Evolutionary conservation across 2,888 invertebrate genomes (phyloP).

Genomic region (Lasioglossum marginatum): DNA sequence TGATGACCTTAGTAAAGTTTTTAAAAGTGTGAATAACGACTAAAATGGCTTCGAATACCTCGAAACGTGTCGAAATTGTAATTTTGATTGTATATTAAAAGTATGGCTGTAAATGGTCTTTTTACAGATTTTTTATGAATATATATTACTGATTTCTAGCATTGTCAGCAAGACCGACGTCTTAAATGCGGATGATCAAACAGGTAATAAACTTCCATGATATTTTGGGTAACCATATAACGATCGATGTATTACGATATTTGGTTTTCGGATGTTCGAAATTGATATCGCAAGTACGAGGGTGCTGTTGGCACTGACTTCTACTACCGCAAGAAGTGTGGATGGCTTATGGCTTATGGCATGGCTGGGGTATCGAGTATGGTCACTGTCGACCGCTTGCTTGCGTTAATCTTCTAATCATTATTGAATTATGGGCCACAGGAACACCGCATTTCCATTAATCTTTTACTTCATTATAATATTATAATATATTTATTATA

Average conservation of each 20-base stretch:
- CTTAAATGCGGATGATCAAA: no score
- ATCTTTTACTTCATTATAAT: no score
- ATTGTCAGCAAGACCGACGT: no score
- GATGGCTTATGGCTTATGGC: background rate
- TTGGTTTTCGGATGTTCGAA: background rate
- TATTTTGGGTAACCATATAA: background rate
- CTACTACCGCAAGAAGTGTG: background rate
- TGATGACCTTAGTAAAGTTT: no score
- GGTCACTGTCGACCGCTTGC: background rate
- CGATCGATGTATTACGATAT: background rate
- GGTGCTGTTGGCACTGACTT: background rate
- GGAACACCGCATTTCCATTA: background rate
- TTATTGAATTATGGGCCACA: background rate
- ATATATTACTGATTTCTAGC: no score
- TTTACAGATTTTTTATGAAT: no score
- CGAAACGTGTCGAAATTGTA: no score
- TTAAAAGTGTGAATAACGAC: no score
- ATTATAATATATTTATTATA: no score
- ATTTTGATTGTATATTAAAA: no score
- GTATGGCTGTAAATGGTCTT: no score
- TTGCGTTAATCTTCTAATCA: background rate
- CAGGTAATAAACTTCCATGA: background rate
- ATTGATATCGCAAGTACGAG: background rate
- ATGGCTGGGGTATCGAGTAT: background rate
- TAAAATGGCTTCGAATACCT: no score